phyloP scores from a whole-genome alignment of 1,140 invertebrate genomes.

The Pantala flavescens region DNA sequence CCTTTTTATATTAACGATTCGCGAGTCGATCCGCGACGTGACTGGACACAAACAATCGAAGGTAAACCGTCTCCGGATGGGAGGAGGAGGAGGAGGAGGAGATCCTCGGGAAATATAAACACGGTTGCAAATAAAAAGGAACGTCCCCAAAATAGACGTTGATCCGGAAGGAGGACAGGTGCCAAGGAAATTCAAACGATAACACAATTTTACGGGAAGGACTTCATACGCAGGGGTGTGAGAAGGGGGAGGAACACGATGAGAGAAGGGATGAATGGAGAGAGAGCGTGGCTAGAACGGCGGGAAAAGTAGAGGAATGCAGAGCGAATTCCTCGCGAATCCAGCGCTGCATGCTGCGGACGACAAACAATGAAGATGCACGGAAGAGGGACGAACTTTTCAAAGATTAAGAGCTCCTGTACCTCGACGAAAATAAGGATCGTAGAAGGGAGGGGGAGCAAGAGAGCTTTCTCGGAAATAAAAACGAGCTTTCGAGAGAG shows the following conservation, averaged over 20 bases:
- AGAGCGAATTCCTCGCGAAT: neutral
- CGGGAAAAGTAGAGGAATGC: neutral
- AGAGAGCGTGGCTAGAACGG: neutral
- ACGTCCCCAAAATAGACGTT: neutral
- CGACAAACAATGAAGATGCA: neutral
- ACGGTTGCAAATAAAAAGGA: too few relatives aligned
- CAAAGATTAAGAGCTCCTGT: too few relatives aligned
- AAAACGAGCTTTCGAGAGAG: neutral
- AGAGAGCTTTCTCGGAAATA: neutral
- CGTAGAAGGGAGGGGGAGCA: neutral
- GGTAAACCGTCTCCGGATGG: too few relatives aligned
- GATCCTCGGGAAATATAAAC: too few relatives aligned
- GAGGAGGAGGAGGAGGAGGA: too few relatives aligned
- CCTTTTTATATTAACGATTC: too few relatives aligned
- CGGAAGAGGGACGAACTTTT: neutral
- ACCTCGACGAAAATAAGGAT: neutral
- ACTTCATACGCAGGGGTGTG: neutral
- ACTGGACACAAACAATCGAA: too few relatives aligned
- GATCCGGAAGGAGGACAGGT: neutral
- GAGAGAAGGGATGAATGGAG: neutral
- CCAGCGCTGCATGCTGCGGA: neutral
- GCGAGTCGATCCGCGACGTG: too few relatives aligned
- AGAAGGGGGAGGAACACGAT: neutral
- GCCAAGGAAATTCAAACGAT: slow-evolving; percentile 1
- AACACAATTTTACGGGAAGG: neutral